Conservation (phyloP, 2,888 invertebrate genomes). For the Sarcophaga rosellei region DNA sequence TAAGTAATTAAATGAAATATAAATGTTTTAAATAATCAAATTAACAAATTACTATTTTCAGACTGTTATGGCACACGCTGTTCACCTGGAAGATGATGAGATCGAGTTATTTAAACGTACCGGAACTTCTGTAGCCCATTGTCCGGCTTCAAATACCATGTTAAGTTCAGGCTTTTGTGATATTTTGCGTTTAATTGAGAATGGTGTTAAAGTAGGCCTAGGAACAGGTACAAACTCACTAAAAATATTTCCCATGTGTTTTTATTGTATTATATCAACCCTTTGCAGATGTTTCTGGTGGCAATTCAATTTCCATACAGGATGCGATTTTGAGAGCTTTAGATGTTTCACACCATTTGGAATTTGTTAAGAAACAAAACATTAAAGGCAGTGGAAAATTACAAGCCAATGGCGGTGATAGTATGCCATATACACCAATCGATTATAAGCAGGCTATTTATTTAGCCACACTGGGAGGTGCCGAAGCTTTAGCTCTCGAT, state of each 20-base stretch:
- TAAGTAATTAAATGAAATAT: slow-evolving; percentile 76
- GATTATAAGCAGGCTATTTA: slow-evolving; percentile 90
- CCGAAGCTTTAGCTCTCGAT: slow-evolving; percentile 89
- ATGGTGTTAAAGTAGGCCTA: slow-evolving; percentile 88
- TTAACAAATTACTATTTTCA: slow-evolving; percentile 69
- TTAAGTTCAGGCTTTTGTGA: slow-evolving; percentile 92
- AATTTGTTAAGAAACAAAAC: slow-evolving; percentile 82
- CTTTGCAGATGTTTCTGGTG: slow-evolving; percentile 90
- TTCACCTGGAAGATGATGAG: slow-evolving; percentile 88
- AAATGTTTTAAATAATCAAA: too few relatives aligned
- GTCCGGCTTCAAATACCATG: slow-evolving; percentile 92
- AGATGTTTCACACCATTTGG: slow-evolving; percentile 87
- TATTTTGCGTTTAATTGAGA: slow-evolving; percentile 85
- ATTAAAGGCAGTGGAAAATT: slow-evolving; percentile 75
- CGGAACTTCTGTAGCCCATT: slow-evolving; percentile 89
- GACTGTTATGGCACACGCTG: slow-evolving; percentile 91
- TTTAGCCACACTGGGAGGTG: slow-evolving; percentile 93
- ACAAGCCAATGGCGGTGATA: slow-evolving; percentile 53
- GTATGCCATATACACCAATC: slow-evolving; percentile 81
- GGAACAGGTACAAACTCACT: slow-evolving; percentile 87
- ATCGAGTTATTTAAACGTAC: slow-evolving; percentile 84
- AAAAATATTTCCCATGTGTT: background rate
- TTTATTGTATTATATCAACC: too few relatives aligned
- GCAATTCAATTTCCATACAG: slow-evolving; percentile 88
- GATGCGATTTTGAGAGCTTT: slow-evolving; percentile 88